Evolutionary conservation across 2,797 vertebrate genomes (phyloP), one percentile per base, ranked within the genome.

Genomic region (Esox masquinongy): DNA sequence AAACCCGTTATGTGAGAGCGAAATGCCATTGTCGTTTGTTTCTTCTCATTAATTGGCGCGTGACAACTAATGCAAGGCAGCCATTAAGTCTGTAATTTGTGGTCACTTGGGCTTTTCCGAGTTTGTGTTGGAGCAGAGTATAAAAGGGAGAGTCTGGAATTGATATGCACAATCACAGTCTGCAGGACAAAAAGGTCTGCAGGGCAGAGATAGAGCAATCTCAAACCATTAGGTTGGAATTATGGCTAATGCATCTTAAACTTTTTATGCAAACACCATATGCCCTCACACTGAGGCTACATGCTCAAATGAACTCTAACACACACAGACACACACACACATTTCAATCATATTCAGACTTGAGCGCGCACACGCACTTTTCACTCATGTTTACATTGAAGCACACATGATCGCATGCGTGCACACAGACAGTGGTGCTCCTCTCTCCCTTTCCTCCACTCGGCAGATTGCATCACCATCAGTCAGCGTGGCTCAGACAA

Each of bases 401-500:
- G 17, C 11, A 75, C 84, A 83, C 70, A 83, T 85, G 84, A 47
- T 64, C 77, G 77, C 80, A 75, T 36, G 69, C 80, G 81, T 74
- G 78, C 78, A 72, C 31, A 68, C 87, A 87, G 79, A 89, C 84
- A 85, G 77, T 74, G 83, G 89, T 83, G 84, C 73, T 31, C 12
- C 39, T 76, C 74, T 53, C 78, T 63, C 17, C 72, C 80, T 31
- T 73, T 9, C 43, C 22, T 14, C 74, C 26, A 53, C 69, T 64
- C 75, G 75, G 79, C 84, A 90, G 86, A 92, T 88, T 88, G 86
- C 90, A 91, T 90, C 86, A 88, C 86, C 87, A 93, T 94, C 87
- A 88, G 86, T 94, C 91, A 94, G 78, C 79, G 72, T 75, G 84
- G 85, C 87, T 85, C 89, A 80, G 88, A 92, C 91, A 92, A 93